Evolutionary conservation across 2,113 vertebrate species (phyloP).

Genomic region (rat (Rattus norvegicus)): DNA sequence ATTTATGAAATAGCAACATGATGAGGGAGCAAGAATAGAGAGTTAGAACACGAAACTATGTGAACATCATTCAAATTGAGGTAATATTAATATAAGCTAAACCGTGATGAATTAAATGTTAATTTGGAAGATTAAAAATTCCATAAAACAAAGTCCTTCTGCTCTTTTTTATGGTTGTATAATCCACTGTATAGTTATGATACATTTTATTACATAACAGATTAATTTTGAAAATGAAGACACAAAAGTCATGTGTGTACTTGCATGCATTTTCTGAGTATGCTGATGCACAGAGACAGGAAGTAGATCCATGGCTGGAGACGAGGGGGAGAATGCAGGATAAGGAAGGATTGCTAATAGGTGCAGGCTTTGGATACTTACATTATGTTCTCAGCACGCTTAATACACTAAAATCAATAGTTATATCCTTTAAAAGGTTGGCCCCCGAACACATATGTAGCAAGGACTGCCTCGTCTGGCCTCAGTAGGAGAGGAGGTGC

Average conservation of each 20-base stretch:
- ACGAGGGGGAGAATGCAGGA: neutral
- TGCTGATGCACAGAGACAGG: neutral
- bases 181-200: neutral
- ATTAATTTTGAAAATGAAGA: conserved; percentile 12
- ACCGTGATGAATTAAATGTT: conserved; percentile 14
- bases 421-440: neutral
- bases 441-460: no score
- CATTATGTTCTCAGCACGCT: neutral
- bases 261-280: neutral
- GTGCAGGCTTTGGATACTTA: neutral
- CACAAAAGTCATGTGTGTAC: neutral
- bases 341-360: neutral
- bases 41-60: neutral
- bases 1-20: conserved; percentile 26
- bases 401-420: neutral
- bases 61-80: conserved; percentile 22
- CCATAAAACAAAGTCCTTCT: neutral
- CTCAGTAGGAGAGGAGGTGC: no score
- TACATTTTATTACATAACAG: neutral
- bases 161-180: neutral
- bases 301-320: neutral
- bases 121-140: conserved; percentile 52
- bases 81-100: conserved; percentile 11
- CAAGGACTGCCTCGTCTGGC: no score
- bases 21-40: neutral